Evolutionary conservation across 2,113 vertebrate genomes (phyloP).

Genomic region (Halcyon senegalensis): DNA sequence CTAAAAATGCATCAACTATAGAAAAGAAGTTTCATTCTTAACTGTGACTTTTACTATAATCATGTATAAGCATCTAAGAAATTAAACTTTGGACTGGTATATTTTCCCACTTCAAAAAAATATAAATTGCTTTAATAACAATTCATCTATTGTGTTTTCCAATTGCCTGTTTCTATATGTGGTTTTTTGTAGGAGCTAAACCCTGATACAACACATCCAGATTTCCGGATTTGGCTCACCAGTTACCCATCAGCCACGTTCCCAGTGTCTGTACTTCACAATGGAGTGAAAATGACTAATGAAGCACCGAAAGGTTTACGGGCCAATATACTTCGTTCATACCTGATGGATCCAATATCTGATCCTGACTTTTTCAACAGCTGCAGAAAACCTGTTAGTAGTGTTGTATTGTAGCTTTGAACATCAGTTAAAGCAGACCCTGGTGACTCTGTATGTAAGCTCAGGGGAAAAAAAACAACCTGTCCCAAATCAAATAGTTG

Average conservation of each 20-base stretch:
- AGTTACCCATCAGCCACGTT: conserved; percentile 90
- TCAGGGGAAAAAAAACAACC: background rate
- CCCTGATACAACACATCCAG: conserved; percentile 85
- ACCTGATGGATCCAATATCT: conserved; percentile 89
- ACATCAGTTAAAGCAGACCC: background rate
- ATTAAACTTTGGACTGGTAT: background rate
- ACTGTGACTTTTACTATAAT: background rate
- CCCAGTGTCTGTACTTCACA: conserved; percentile 89
- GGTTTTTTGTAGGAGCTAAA: conserved; percentile 81
- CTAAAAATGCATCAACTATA: background rate
- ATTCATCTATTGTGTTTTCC: background rate
- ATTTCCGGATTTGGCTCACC: conserved; percentile 91
- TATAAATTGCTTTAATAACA: background rate
- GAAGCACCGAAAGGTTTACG: conserved; percentile 90
- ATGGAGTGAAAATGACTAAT: conserved; percentile 92
- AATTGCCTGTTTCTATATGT: background rate
- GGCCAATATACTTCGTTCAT: conserved; percentile 85
- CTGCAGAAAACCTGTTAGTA: conserved; percentile 85
- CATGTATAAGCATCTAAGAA: background rate
- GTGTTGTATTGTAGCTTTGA: background rate
- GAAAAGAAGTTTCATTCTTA: background rate
- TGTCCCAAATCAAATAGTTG: background rate
- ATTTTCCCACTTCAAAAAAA: background rate
- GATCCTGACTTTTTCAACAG: conserved; percentile 85
- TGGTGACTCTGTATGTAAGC: background rate